Base-by-base conservation (phyloP, 1,140 invertebrate species). In the Hyphantria cunea region DNA sequence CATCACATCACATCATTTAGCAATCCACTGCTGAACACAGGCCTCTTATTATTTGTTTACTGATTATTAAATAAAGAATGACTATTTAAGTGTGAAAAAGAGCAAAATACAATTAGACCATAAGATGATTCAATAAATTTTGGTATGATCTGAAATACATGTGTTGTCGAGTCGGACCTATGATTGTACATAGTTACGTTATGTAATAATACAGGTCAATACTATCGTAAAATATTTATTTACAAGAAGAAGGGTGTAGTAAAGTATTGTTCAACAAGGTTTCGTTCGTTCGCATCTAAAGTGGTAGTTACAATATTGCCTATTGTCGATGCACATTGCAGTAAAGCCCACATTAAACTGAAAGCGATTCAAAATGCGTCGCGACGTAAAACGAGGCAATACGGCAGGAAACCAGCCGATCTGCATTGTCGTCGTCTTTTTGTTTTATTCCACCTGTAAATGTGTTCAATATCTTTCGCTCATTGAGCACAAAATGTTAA, bases 301-400 rank as follows among this genome's bases (percentile, higher is more conserved):
- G 47, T 17, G 10, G 71, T 53, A 65, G 63, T 68, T 62, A 80
- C 82, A 78, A 80, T 82, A 83, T 76, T 74, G 73, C 78, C 74
- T 72, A 84, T 85, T 87, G 84, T 87, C 72, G 78, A 77, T 80
- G 71, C 78, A 82, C 64, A 72, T 58, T 62, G 70, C 61, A 70
- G 71, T 76, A 79, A 76, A 75, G 70, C 73, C 72, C 61, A 69
- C 80, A 76, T 81, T 85, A 80, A 80, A 81, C 72, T 76, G 76
- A 78, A 79, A 84, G 74, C 81, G 73, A 77, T 86, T 84, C 68
- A 75, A 72, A 83, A 84, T 68, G 59, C 65, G 52, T 63, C 48
- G 52, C 59, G 31, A 55, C 52, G 59, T 67, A 66, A 63, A 67
- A 59, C 55, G 56, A 45, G 37, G 45, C 56, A 59, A 50, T 50